phyloP scores from a whole-genome alignment of 2,797 vertebrate genomes.

The Sylvia borin region DNA sequence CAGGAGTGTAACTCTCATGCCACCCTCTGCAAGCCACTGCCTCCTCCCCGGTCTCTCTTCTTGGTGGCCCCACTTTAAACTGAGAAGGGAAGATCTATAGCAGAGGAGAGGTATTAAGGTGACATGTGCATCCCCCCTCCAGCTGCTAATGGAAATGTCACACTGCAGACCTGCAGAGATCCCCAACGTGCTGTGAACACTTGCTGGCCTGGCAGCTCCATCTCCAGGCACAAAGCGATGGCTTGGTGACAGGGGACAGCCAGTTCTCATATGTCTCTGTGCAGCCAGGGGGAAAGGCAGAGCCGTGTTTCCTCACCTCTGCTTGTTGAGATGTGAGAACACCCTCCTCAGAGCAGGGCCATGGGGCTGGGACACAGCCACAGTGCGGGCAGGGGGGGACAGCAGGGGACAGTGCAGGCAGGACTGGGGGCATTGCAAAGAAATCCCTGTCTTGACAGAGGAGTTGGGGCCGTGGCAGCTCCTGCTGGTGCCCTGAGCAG shows the following conservation, averaged over 20 bases:
- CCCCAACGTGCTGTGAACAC: neutral
- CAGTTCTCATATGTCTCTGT: neutral
- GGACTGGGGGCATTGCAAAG: neutral
- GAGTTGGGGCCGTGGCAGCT: neutral
- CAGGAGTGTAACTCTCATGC: neutral
- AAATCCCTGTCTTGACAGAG: neutral
- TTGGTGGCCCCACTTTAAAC: neutral
- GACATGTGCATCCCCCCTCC: neutral
- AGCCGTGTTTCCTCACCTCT: neutral
- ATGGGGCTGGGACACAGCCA: neutral
- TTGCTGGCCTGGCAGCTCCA: neutral
- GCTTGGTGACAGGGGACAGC: neutral
- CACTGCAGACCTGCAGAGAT: slow-evolving; percentile 1
- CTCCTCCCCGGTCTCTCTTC: neutral
- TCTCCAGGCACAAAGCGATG: neutral
- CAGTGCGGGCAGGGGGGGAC: rapidly evolving
- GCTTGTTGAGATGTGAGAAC: neutral
- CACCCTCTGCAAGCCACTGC: neutral
- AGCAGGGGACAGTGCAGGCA: no score
- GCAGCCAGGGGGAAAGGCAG: neutral
- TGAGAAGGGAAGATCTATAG: neutral
- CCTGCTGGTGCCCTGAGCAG: neutral
- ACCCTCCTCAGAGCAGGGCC: neutral
- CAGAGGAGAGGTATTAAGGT: neutral
- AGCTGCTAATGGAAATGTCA: slow-evolving; percentile 44